These are phyloP conservation scores for Sander lucioperca DNA, from an alignment of 2,113 vertebrate genomes.

Conservation along the genomic window DNA sequence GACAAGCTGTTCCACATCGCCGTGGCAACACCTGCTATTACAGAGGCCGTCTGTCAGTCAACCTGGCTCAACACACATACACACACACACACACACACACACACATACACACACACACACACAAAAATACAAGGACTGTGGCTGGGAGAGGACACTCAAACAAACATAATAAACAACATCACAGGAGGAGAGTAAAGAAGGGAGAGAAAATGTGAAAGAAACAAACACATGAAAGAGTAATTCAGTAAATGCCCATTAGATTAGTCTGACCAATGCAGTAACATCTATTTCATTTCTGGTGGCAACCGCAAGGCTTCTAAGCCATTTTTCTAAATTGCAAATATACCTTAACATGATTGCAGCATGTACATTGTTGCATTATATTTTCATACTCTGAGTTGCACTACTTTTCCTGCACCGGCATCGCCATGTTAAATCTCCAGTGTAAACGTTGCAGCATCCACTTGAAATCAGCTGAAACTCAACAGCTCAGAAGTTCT, in stretches of 20 bases:
- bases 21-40: slow-evolving; percentile 59
- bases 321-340: not conserved
- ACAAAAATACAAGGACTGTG: slow-evolving; percentile 15
- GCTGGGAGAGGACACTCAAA: slow-evolving; percentile 15
- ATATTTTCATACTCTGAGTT: not conserved
- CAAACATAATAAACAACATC: slow-evolving; percentile 8
- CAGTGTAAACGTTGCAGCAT: not conserved
- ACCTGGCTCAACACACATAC: slow-evolving; percentile 38
- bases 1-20: slow-evolving; percentile 56
- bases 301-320: too few species aligned
- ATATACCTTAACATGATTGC: not conserved
- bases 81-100: slow-evolving; percentile 23
- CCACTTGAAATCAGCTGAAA: not conserved
- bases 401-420: not conserved
- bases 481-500: not conserved
- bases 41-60: slow-evolving; percentile 59
- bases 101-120: slow-evolving; percentile 28
- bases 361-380: not conserved
- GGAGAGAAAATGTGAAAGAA: not conserved
- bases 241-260: not conserved
- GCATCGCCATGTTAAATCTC: not conserved
- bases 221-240: not conserved
- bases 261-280: not conserved
- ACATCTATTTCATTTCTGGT: not conserved
- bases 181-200: slow-evolving; percentile 5